Evolutionary conservation across 2,888 invertebrate species (phyloP), one percentile per base, ranked within the genome.

Genomic region (Lycophotia porphyrea): DNA sequence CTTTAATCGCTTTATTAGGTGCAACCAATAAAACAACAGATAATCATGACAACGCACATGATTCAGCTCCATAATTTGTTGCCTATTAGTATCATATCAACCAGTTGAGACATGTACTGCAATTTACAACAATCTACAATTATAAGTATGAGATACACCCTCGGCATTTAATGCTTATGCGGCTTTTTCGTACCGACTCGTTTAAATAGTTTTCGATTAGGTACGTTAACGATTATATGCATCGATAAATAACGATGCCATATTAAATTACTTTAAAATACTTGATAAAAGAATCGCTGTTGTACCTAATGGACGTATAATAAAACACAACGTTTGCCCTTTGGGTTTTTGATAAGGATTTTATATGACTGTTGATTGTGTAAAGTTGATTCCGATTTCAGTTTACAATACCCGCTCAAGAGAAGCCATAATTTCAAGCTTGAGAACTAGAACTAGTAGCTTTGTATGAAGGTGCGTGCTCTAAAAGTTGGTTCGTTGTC

Each of bases 121-220:
- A 60, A 83, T 79, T 78, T 72, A 72, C 65, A n/a, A n/a, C n/a
- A n/a, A n/a, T n/a, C n/a, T n/a, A 61, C 58, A 81, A 73, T 83
- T 69, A 84, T 60, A 64, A 71, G 55, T 73, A 79, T 74, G 80
- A 58, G 60, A 74, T 70, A 66, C 27, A 44, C 49, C n/a, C 55
- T 36, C 21, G 44, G 73, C 36, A 71, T 73, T 68, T 64, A 52
- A 63, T 65, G 49, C 9, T 72, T 47, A 75, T 80, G 61, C 49
- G 21, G 42, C 31, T 68, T 71, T 80, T 80, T 80, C 52, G 61
- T 42, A 36, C 15, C 52, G n/a, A 67, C 72, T 70, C 81, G 63
- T 80, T 76, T 76, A 69, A 81, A 72, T 81, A 42, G 36, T 80
- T n/a, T n/a, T n/a, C 84, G 47, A 74, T 79, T 70, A 68, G 55